Base-by-base conservation (phyloP, 2,113 vertebrate genomes). In the Chrysemys picta region DNA sequence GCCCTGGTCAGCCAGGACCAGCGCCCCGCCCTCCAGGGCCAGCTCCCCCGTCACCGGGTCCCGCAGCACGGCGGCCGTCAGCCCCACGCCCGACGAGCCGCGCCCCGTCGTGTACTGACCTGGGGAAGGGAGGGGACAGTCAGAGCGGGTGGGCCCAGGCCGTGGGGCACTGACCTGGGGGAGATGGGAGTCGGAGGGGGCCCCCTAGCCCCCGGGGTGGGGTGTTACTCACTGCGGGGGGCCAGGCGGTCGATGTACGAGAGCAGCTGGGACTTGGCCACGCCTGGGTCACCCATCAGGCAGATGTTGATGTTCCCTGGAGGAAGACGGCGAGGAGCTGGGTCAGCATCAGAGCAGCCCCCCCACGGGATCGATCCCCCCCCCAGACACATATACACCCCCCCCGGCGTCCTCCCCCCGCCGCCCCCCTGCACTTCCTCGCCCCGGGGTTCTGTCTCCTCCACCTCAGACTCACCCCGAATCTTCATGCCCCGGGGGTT, bases 281-380 rank as follows among this genome's bases (percentile, higher is more conserved):
- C 99, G 31, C 99, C 99, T 0, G 99, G 99, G 88, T 99, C 99
- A n/a, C 99, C 99, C 99, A 99, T 99, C 88, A 99, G 97, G 96
- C 99, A 99, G 95, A 99, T 99, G 94, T 99, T 99, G 84, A 99
- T 99, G 96, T 98, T 99, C 14, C 99, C 99, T 99, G 42, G 29
- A 47, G 31, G 89, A 24, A 82, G 10, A 47, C 6, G 45, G 78
- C 2, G 47, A 88, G 31, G 6, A 38, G 35, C 24, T 54, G n/a
- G 10, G 31, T 19, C 31, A 54, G 16, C 19, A 4, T 59, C 35
- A n/a, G 54, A 82, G 29, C 31, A 17, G 54, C 8, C 35, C 31
- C 49, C 10, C 11, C 24, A 45, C 42, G 42, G 42, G 42, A 45
- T 45, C 42, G 42, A 45, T 45, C 35, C 7, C 5, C 8, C 56